Conservation (phyloP, 2,888 invertebrate genomes). For the Melanchra persicariae region DNA sequence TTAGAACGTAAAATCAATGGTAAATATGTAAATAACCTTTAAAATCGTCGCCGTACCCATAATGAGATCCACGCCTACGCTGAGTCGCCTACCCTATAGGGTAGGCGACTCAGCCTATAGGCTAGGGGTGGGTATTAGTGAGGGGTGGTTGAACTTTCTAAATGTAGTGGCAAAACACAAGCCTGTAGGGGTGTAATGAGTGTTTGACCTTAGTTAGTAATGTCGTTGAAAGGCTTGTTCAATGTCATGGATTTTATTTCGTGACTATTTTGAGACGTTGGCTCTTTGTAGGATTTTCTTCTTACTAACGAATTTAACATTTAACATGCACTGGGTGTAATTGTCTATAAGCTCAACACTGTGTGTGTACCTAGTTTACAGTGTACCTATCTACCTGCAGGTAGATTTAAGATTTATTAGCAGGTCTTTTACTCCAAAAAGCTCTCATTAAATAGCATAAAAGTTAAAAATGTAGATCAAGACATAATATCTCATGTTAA, state of each 20-base stretch:
- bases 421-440: background rate
- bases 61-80: slow-evolving; percentile 32
- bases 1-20: slow-evolving; percentile 24
- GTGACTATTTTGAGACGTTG: too few species aligned
- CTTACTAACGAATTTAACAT: background rate
- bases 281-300: background rate
- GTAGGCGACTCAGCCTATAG: too few species aligned
- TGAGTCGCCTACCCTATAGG: slow-evolving; percentile 19
- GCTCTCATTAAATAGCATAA: background rate
- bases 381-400: too few species aligned
- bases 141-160: slow-evolving; percentile 68
- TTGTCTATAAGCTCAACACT: too few species aligned
- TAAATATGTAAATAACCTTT: slow-evolving; percentile 31
- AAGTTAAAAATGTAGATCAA: slow-evolving; percentile 19
- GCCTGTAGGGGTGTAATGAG: slow-evolving; percentile 21
- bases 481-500: background rate
- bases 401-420: too few species aligned
- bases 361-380: too few species aligned
- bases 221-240: slow-evolving; percentile 1
- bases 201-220: slow-evolving; percentile 41
- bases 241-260: slow-evolving; percentile 12
- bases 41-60: slow-evolving; percentile 24
- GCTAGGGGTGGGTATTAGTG: slow-evolving; percentile 63
- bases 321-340: background rate
- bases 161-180: slow-evolving; percentile 40